A percentile compares a stretch with the other conserved stretches of the same genome.
These are phyloP conservation scores for Yponomeuta cagnagella DNA, from an alignment of 2,888 invertebrate genomes.

Conservation along the genomic window DNA sequence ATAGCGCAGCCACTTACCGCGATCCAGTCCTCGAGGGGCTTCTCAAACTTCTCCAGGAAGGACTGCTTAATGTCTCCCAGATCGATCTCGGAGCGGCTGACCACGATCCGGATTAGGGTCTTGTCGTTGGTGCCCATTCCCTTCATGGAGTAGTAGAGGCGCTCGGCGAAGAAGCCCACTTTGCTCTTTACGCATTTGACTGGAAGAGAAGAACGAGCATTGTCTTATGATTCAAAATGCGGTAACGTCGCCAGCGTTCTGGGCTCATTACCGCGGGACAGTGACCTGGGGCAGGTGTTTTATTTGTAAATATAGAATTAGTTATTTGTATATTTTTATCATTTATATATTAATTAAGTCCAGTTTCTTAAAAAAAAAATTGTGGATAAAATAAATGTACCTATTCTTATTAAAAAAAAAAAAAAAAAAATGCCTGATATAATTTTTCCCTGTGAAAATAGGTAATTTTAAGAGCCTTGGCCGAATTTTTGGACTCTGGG, in stretches of 20 bases:
- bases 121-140: conserved; percentile 93
- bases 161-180: conserved; percentile 93
- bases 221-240: not conserved
- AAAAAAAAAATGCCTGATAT: too few species aligned
- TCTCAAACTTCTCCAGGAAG: conserved; percentile 88
- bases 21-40: conserved; percentile 89
- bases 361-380: too few species aligned
- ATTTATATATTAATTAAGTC: too few species aligned
- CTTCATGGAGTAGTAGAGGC: conserved; percentile 92
- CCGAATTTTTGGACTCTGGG: too few species aligned
- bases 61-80: conserved; percentile 94
- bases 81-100: conserved; percentile 93
- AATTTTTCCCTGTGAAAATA: not conserved
- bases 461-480: too few species aligned
- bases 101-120: conserved; percentile 92
- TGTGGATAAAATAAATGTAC: too few species aligned
- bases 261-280: too few species aligned
- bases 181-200: conserved; percentile 93
- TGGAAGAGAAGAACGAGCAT: conserved; percentile 43
- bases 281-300: too few species aligned
- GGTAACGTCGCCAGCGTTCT: too few species aligned
- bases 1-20: conserved; percentile 78
- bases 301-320: too few species aligned
- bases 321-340: too few species aligned
- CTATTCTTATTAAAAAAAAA: too few species aligned